Evolutionary conservation across 2,113 vertebrate species (phyloP), one percentile per base, ranked within the genome.

Genomic region (Psettodes erumei): DNA sequence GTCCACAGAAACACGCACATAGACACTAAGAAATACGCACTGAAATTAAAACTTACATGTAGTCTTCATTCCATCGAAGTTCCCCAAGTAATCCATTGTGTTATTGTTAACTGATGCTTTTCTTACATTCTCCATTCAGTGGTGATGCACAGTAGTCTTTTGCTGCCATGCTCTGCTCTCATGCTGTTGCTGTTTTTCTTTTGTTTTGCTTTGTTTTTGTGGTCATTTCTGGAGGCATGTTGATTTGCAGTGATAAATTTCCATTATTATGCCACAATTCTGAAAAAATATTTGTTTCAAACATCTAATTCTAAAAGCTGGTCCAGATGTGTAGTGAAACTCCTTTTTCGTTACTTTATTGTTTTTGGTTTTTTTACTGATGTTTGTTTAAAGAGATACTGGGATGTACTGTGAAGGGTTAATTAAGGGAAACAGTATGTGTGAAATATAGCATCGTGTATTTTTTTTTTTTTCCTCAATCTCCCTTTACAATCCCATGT

Each of bases 141-240:
- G 23, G 30, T 12, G 1, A 50, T 35, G 40, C 64, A 33, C 21
- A 4, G 23, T 63, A 38, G 32, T 54, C 33, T 23, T 71, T 62
- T 53, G 54, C 45, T 83, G 35, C 47, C 61, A 61, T 77, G 30
- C 60, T 83, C n/a, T 64, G 74, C 75, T 85, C 77, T 70, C 45
- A 51, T 55, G 2, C 51, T 61, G 47, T 21, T 68, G 50, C 18
- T 48, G 42, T 72, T 53, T 56, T 35, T 35, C 27, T 5, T 42
- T 54, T 19, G 43, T 40, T 50, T 21, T 2, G 8, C 12, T 37
- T 27, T n/a, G 56, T 12, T 63, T 11, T 18, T 35, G 21, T 40
- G n/a, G 7, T 58, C n/a, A 51, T 78, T 72, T 69, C 7, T 23
- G 40, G 33, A 37, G 23, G 45, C 54, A 75, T 48, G 30, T 64